phyloP scores from a whole-genome alignment of 2,797 vertebrate genomes.

The Gallirallus australis region DNA sequence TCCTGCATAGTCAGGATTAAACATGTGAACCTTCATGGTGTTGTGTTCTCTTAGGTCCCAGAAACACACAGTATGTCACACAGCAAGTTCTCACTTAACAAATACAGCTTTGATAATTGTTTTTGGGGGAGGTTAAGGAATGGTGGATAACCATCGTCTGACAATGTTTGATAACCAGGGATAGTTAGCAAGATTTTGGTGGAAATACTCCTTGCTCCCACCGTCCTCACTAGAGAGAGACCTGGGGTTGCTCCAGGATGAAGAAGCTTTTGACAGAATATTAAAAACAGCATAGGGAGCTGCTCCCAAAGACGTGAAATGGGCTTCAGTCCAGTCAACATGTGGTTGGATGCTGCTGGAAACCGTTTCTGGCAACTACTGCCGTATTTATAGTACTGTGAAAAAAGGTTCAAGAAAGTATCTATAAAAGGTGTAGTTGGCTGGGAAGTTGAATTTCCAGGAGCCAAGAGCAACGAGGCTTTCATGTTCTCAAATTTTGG shows the following conservation, averaged over 20 bases:
- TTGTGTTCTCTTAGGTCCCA: not conserved
- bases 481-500: conserved; percentile 81
- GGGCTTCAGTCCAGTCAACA: conserved; percentile 75
- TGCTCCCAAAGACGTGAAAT: conserved; percentile 42
- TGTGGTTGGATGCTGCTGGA: conserved; percentile 77
- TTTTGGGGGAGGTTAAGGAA: not conserved
- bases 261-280: conserved; percentile 46
- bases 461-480: conserved; percentile 79
- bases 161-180: not conserved
- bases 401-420: conserved; percentile 78
- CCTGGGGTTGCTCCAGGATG: conserved; percentile 21
- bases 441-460: conserved; percentile 70
- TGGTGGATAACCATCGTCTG: too few species aligned
- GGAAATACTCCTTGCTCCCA: not conserved
- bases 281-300: conserved; percentile 48
- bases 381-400: conserved; percentile 74
- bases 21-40: not conserved
- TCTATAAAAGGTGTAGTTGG: conserved; percentile 83
- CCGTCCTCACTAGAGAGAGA: not conserved
- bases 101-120: not conserved
- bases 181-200: not conserved
- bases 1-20: not conserved
- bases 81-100: not conserved
- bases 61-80: not conserved
- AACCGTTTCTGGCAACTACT: conserved; percentile 74